phyloP scores from a whole-genome alignment of 2,797 vertebrate genomes.

The Cynodonichthys magdalenae region DNA sequence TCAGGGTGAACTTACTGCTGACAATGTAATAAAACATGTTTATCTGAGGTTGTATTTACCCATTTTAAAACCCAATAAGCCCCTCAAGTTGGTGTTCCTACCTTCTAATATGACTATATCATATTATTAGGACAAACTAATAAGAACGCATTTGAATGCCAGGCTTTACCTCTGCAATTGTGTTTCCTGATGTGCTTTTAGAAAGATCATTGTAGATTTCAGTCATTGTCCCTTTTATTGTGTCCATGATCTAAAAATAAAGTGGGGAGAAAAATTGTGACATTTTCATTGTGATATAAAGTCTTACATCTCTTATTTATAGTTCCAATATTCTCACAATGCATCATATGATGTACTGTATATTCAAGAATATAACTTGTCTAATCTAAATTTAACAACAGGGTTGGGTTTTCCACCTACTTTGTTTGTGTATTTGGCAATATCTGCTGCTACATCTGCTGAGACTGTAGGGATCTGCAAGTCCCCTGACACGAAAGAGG shows the following conservation, averaged over 20 bases:
- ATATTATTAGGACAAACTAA: not conserved
- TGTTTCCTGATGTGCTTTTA: conserved; percentile 95
- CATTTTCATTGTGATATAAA: conserved; percentile 3
- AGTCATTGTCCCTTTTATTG: conserved; percentile 98
- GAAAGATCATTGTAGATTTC: conserved; percentile 98
- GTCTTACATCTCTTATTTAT: not conserved
- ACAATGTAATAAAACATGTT: not conserved
- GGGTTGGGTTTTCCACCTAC: conserved; percentile 72
- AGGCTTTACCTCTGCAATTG: conserved; percentile 90
- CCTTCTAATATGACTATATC: not conserved
- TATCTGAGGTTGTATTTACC: not conserved
- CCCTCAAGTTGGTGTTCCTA: too few species aligned
- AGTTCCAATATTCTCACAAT: not conserved
- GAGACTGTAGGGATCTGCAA: conserved; percentile 92
- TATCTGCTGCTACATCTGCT: conserved; percentile 95
- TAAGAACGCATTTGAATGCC: not conserved
- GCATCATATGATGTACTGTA: not conserved
- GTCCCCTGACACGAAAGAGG: conserved; percentile 81
- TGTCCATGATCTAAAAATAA: conserved; percentile 91
- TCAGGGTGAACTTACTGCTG: too few species aligned
- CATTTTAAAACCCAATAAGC: too few species aligned
- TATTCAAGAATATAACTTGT: not conserved
- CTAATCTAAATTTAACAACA: not conserved
- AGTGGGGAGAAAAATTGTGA: conserved; percentile 21
- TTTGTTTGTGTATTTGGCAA: conserved; percentile 98